A percentile compares a stretch with the other conserved stretches of the same genome.
Evolutionary conservation across 2,113 vertebrate genomes (phyloP).

Genomic region (Tetrao urogallus): DNA sequence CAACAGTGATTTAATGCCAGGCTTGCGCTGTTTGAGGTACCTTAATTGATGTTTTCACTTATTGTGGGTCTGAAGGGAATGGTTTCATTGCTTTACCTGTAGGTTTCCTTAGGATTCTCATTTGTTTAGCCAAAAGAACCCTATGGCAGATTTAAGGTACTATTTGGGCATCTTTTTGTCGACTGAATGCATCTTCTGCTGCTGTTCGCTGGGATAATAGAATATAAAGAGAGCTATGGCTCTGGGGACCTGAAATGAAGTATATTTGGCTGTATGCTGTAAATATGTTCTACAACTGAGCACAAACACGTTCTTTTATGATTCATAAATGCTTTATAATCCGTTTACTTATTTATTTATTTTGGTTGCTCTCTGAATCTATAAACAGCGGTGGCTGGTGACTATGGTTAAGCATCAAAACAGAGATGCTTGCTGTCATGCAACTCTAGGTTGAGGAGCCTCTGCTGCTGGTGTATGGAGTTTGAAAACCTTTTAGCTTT

Average conservation of each 20-base stretch:
- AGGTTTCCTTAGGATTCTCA: background rate
- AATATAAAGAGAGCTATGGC: background rate
- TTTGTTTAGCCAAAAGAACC: background rate
- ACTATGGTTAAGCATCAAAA: background rate
- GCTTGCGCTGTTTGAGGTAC: background rate
- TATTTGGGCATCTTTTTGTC: background rate
- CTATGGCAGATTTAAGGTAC: background rate
- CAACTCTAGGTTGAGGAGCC: background rate
- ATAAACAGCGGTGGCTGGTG: background rate
- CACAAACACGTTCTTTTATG: background rate
- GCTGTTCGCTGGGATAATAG: background rate
- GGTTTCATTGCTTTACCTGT: background rate
- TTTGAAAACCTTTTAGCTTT: background rate
- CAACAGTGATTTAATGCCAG: background rate
- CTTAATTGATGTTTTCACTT: background rate
- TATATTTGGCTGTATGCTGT: background rate
- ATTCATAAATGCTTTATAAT: background rate
- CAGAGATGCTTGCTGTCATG: background rate
- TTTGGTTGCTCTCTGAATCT: background rate
- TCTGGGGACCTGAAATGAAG: background rate
- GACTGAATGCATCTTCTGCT: background rate
- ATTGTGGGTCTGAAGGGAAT: background rate
- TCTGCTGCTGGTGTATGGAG: background rate
- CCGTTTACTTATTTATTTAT: too few relatives aligned
- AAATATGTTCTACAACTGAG: background rate